A percentile compares a stretch with the other conserved stretches of the same genome.
Evolutionary conservation across 2,113 vertebrate species (phyloP).

Genomic region (Thermophis baileyi): DNA sequence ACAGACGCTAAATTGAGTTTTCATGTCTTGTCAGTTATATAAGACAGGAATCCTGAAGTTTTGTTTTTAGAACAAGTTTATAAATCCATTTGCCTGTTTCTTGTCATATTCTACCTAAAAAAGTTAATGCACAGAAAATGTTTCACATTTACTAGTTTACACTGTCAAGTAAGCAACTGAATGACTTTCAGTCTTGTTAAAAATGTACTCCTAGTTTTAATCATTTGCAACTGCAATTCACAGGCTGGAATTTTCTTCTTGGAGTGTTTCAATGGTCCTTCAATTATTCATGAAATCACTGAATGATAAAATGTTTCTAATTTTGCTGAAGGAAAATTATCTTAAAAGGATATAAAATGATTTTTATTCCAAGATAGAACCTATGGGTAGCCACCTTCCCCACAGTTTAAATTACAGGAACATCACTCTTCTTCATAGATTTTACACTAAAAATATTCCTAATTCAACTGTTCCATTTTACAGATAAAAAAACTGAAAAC

Average conservation of each 20-base stretch:
- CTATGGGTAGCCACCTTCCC: constrained; percentile 7
- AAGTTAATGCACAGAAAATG: constrained; percentile 41
- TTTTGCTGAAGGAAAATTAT: constrained; percentile 23
- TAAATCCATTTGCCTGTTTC: not conserved
- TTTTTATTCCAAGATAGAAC: not conserved
- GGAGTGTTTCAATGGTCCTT: constrained; percentile 39
- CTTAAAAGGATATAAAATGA: not conserved
- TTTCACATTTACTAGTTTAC: constrained; percentile 41
- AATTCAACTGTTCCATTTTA: constrained; percentile 17
- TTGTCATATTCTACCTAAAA: not conserved
- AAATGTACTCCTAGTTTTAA: constrained; percentile 30
- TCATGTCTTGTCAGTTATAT: not conserved
- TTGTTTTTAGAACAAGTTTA: constrained; percentile 25
- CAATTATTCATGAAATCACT: constrained; percentile 44
- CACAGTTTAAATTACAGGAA: not conserved
- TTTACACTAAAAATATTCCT: constrained; percentile 3
- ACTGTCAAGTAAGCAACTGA: constrained; percentile 39
- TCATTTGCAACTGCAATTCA: constrained; percentile 48
- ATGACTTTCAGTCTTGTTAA: constrained; percentile 32
- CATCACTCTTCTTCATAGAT: not conserved
- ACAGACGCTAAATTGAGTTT: not conserved
- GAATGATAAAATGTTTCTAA: constrained; percentile 13
- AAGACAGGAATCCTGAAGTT: constrained; percentile 1
- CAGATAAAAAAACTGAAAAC: constrained; percentile 6
- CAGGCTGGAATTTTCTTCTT: constrained; percentile 33